Evolutionary conservation across 2,113 vertebrate genomes (phyloP), one percentile per base, ranked within the genome.

Genomic region (Toxotes jaculatrix): DNA sequence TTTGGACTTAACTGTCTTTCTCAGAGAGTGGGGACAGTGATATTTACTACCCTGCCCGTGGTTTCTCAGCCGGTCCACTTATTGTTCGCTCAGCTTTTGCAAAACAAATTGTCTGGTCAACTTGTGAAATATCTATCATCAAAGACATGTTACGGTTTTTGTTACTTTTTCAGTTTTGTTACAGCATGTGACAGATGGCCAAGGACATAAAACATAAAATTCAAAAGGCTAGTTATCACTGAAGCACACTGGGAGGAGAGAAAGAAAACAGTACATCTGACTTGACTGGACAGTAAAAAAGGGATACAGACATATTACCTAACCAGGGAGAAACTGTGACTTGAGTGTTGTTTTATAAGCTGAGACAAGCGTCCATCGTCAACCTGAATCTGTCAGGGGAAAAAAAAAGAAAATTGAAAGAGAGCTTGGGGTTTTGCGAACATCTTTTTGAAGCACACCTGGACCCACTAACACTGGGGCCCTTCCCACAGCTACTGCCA

Each of bases 381-480:
- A 1, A 45, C 34, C 11, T 43, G 12, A 81, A 49, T 72, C 70
- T 68, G 42, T 69, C 56, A 61, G 31, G 55, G 57, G 42, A 40
- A 56, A 84, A 74, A 7, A 64, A 45, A n/a, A 60, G 45, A 69
- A 7, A 4, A 13, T 42, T 13, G 19, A 47, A 40, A 21, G 32
- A 40, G 40, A 77, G 57, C 13, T 49, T 36, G 47, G 56, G 8
- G 51, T 57, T 57, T 12, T 19, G 14, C 12, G 19, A 17, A 59
- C 27, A 32, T 64, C 16, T 76, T 78, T 87, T 34, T 83, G 51
- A 79, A 84, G 57, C 75, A 82, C 85, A 92, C 89, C 86, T 92
- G 81, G 49, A 56, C 31, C n/a, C 66, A 68, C 36, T 23, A 38
- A 36, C 69, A 72, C 23, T 23, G 5, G 53, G 34, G 31, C 65